A percentile compares a stretch with the other conserved stretches of the same genome.
Evolutionary conservation across 92 coral and sea anemone genomes (phyloP).

Genomic region (Nematostella vectensis): DNA sequence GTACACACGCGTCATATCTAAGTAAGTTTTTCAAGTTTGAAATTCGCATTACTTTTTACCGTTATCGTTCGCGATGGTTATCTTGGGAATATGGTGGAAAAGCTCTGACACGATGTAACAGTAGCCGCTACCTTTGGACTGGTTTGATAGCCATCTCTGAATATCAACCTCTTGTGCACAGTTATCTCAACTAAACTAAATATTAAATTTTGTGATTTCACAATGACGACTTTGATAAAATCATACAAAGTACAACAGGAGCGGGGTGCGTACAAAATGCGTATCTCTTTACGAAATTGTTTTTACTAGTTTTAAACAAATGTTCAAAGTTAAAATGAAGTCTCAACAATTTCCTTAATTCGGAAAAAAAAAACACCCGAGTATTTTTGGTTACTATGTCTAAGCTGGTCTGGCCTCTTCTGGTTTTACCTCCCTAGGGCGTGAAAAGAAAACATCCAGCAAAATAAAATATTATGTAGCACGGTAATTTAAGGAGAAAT

Average conservation of each 20-base stretch:
- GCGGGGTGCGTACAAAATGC: not conserved
- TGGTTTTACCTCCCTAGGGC: not conserved
- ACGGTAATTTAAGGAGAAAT: constrained; percentile 1
- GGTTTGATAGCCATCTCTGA: constrained; percentile 12
- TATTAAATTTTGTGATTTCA: constrained; percentile 30
- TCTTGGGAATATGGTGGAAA: not conserved
- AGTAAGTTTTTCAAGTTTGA: constrained; percentile 3
- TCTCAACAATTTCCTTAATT: too few species aligned
- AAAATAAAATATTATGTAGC: not conserved
- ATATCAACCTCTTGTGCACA: constrained; percentile 16
- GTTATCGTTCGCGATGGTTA: not conserved
- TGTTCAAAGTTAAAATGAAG: too few species aligned
- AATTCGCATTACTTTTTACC: constrained; percentile 7
- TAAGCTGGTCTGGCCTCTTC: not conserved
- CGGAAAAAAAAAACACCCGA: too few species aligned
- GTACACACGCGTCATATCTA: too few species aligned
- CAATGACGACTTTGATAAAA: constrained; percentile 19
- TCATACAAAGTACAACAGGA: too few species aligned
- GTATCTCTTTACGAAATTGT: not conserved
- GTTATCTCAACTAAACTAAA: constrained; percentile 31
- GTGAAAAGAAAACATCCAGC: not conserved
- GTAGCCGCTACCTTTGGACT: constrained; percentile 5
- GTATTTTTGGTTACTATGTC: too few species aligned
- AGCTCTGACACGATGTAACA: constrained; percentile 5
- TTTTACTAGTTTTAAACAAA: too few species aligned